Conservation (phyloP, 2,113 vertebrate genomes). For the Panurus biarmicus region DNA sequence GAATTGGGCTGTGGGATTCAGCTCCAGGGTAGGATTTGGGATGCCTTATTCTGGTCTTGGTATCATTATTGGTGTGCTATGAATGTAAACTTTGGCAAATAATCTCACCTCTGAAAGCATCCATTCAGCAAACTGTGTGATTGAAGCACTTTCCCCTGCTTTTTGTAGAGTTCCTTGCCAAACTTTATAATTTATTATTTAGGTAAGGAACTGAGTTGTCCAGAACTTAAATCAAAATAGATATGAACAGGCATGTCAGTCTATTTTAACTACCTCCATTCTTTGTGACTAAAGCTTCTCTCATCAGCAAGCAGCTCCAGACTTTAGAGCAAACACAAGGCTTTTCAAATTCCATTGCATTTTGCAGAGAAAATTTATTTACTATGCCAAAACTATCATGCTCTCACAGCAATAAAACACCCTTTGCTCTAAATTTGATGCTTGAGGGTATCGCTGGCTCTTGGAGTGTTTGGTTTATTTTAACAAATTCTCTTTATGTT, state of each 20-base stretch:
- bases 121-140: background rate
- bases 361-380: background rate
- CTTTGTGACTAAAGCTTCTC: background rate
- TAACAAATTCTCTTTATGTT: slow-evolving; percentile 14
- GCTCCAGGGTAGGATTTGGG: background rate
- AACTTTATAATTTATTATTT: background rate
- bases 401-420: background rate
- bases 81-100: background rate
- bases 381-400: background rate
- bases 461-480: background rate
- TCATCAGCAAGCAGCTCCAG: background rate
- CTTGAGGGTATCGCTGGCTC: background rate
- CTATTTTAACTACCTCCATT: background rate
- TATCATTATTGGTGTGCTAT: background rate
- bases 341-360: background rate
- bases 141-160: background rate
- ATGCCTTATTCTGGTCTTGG: background rate
- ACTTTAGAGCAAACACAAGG: background rate
- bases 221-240: background rate
- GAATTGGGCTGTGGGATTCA: background rate
- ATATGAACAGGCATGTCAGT: background rate
- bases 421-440: background rate
- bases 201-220: background rate
- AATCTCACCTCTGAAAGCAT: background rate
- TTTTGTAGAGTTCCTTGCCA: background rate